A percentile compares a stretch with the other conserved stretches of the same genome.
Conservation (phyloP, 2,797 vertebrate species). For the Acipenser oxyrinchus region DNA sequence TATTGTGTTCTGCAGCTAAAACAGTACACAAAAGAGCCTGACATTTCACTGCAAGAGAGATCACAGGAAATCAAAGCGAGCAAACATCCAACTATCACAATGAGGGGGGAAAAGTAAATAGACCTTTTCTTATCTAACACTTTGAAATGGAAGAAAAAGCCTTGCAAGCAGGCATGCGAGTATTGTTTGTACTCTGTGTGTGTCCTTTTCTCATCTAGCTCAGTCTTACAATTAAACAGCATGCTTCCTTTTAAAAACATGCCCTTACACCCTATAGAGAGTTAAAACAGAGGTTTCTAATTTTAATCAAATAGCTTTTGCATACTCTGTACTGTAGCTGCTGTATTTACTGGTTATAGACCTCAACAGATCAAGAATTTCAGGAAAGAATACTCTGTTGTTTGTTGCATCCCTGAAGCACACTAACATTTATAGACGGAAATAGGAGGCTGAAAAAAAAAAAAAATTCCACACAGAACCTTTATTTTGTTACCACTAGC, state of each 20-base stretch:
- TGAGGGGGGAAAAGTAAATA: neutral
- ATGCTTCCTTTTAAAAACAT: no score
- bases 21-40: conserved; percentile 7
- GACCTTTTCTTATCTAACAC: neutral
- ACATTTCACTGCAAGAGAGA: conserved; percentile 9
- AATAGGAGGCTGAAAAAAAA: conserved; percentile 34
- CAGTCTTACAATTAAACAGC: no score
- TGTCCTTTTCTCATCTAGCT: no score
- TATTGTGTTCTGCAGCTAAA: neutral
- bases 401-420: conserved; percentile 25
- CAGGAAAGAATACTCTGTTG: no score
- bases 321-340: no score
- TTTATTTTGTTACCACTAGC: conserved; percentile 57
- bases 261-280: no score
- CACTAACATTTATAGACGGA: conserved; percentile 43
- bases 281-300: no score
- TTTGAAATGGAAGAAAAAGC: neutral
- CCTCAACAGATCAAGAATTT: no score
- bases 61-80: conserved; percentile 14
- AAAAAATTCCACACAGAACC: conserved; percentile 34
- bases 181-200: neutral
- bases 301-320: no score
- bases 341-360: no score
- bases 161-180: neutral
- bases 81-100: neutral